Base-by-base conservation (phyloP, 2,888 invertebrate genomes). In the Hirtodrosophila confusa region DNA sequence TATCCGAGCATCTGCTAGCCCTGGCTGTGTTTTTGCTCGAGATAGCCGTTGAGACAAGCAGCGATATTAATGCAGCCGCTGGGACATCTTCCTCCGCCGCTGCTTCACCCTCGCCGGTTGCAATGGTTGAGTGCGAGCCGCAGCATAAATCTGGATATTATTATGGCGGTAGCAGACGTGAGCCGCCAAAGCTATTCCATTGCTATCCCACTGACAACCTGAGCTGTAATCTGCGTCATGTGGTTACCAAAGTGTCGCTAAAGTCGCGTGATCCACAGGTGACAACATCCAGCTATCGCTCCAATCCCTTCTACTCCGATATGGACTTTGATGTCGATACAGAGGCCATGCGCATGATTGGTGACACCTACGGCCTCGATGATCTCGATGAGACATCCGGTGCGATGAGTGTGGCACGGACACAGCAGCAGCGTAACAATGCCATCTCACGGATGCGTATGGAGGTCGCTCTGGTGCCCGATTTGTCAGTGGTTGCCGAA, bases 1-100 rank as follows among this genome's bases (percentile, higher is more conserved):
- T 96, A 24, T 95, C 97, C 45, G 98, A 99, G 92, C 97, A 97
- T 91, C 94, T 97, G 80, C 93, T 98, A 83, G 97, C 97, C 54
- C 92, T 98, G 62, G 94, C 96, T 48, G 93, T 98, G 11, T 98
- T 97, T 91, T 93, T 99, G 61, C 92, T 99, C 67, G 96, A 97
- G 91, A 95, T 97, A 91, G 96, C 97, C 31, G 94, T 97, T 6
- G 93, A 91, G 69, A 83, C 86, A 35, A 89, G 88, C 56, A 78
- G 83, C 27, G 88, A 90, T 51, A 76, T 76, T 4, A 87, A 78
- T 24, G 43, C 67, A 1, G 51, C 54, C 2, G 41, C 40, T 0
- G 23, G 41, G 6, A 41, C 31, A 27, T 36, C 45, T 6, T 24
- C 39, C 3, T 33, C 39, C 11, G 31, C 41, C 9, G 40, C 58